Evolutionary conservation across 2,888 invertebrate species (phyloP).

Genomic region (Drosophila rellima): DNA sequence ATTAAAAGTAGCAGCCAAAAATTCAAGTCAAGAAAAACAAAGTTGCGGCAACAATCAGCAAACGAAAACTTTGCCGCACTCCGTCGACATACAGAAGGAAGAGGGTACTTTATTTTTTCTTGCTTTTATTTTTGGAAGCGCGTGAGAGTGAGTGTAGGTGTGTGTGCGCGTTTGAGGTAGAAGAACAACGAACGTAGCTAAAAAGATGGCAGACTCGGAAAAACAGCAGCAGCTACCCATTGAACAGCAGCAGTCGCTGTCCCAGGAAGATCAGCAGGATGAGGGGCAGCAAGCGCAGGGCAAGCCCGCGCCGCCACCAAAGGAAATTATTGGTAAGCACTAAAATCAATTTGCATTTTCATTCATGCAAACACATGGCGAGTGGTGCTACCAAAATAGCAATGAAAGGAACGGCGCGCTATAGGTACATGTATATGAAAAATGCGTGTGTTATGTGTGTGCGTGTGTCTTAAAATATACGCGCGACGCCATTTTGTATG

Average conservation of each 20-base stretch:
- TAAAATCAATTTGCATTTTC: constrained; percentile 56
- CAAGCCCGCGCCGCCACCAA: constrained; percentile 87
- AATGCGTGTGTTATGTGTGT: constrained; percentile 53
- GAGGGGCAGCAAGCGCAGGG: constrained; percentile 81
- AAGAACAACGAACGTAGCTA: constrained; percentile 58
- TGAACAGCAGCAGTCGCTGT: constrained; percentile 87
- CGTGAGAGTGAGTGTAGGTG: constrained; percentile 42
- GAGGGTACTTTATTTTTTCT: constrained; percentile 58
- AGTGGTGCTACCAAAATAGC: constrained; percentile 72
- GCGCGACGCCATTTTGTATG: constrained; percentile 83
- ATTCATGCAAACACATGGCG: constrained; percentile 67
- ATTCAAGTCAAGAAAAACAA: constrained; percentile 57
- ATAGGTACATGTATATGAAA: constrained; percentile 35
- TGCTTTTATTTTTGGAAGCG: constrained; percentile 68
- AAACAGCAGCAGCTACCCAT: constrained; percentile 85
- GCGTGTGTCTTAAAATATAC: constrained; percentile 80
- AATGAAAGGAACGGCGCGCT: constrained; percentile 46
- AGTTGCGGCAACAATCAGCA: constrained; percentile 61
- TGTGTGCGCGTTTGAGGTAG: constrained; percentile 54
- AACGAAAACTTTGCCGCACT: constrained; percentile 52
- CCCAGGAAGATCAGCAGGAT: constrained; percentile 83
- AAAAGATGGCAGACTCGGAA: constrained; percentile 96
- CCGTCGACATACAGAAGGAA: constrained; percentile 43
- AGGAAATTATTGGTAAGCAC: constrained; percentile 93
- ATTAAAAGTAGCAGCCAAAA: constrained; percentile 61